Evolutionary conservation across 2,797 vertebrate genomes (phyloP).

Genomic region (Pangasius djambal): DNA sequence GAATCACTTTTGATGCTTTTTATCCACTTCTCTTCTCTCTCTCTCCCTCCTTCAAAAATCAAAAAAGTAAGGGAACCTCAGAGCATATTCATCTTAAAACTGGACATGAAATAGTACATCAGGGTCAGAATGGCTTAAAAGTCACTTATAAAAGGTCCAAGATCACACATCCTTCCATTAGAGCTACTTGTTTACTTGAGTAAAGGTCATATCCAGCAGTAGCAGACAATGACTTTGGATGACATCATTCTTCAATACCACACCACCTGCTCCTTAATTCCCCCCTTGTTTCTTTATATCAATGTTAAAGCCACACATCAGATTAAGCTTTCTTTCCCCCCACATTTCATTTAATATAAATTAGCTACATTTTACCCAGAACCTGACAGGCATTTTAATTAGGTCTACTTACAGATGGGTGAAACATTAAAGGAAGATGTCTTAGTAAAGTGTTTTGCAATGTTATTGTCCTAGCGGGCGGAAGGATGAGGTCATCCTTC

Average conservation of each 20-base stretch:
- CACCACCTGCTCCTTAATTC: neutral
- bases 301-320: neutral
- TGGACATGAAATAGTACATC: neutral
- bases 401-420: neutral
- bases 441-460: neutral
- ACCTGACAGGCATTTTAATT: neutral
- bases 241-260: neutral
- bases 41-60: neutral
- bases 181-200: neutral
- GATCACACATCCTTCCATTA: conserved; percentile 4
- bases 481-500: neutral
- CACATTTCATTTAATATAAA: neutral
- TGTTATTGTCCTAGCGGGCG: neutral
- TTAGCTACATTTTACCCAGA: neutral
- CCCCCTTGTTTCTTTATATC: neutral
- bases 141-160: neutral
- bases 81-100: neutral
- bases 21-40: neutral
- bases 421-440: neutral
- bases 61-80: neutral
- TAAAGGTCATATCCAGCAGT: neutral
- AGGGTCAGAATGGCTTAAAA: neutral
- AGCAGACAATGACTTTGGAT: neutral
- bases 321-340: neutral
- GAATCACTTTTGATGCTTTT: conserved; percentile 52